Conservation (phyloP, 2,888 invertebrate species). For the Thymelicus acteon region DNA sequence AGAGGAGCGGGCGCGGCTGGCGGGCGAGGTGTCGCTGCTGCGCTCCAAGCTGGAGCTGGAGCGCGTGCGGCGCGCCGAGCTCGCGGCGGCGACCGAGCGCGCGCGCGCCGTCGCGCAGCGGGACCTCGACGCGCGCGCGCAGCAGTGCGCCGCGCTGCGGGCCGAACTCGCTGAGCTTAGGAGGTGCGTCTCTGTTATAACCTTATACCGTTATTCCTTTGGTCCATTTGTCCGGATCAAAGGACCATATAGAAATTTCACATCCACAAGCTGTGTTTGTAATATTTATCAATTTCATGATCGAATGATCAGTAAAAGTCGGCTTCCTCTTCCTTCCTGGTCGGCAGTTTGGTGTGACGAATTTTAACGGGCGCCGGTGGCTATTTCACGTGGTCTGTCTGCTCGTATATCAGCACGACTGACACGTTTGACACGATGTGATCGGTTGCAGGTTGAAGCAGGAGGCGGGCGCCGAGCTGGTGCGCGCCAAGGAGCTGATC, state of each 20-base stretch:
- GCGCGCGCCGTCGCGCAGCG: slow-evolving; percentile 66
- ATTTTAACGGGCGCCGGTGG: no score
- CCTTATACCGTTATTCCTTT: no score
- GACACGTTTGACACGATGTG: no score
- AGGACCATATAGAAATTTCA: no score
- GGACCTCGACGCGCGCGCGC: slow-evolving; percentile 59
- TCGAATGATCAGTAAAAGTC: no score
- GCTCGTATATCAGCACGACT: no score
- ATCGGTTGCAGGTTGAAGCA: slow-evolving; percentile 63
- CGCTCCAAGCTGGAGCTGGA: slow-evolving; percentile 82
- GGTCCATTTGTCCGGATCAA: no score
- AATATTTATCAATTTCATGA: no score
- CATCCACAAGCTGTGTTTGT: no score
- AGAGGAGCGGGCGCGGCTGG: slow-evolving; percentile 72
- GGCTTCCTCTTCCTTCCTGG: no score
- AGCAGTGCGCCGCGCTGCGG: slow-evolving; percentile 56
- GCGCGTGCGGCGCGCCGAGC: slow-evolving; percentile 74
- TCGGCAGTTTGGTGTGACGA: no score
- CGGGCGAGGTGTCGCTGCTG: slow-evolving; percentile 76
- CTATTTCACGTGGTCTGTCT: no score
- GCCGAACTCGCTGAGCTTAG: slow-evolving; percentile 65
- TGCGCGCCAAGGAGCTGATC: slow-evolving; percentile 64
- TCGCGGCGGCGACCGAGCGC: slow-evolving; percentile 66
- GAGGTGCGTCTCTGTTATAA: slow-evolving; percentile 49
- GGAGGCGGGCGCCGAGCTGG: slow-evolving; percentile 66